Evolutionary conservation across 1,140 invertebrate genomes (phyloP).

Genomic region (Dinoponera quadriceps): DNA sequence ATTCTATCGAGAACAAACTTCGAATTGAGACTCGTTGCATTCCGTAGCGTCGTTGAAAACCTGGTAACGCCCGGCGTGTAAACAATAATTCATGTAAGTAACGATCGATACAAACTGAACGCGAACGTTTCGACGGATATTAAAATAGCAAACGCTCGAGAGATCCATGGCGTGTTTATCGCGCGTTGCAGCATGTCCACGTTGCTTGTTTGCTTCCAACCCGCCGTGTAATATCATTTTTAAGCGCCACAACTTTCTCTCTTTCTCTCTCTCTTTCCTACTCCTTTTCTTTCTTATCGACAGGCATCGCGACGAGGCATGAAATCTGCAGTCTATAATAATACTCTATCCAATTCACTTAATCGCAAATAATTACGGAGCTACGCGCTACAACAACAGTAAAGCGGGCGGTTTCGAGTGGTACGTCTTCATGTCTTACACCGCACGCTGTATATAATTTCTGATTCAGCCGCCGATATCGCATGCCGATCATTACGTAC

Average conservation of each 20-base stretch:
- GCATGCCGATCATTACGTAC: conserved; percentile 52
- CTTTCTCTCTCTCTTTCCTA: background rate
- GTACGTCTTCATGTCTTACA: conserved; percentile 48
- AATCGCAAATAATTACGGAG: conserved; percentile 69
- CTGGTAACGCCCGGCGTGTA: background rate
- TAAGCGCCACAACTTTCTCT: conserved; percentile 16
- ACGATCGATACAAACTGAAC: too few relatives aligned
- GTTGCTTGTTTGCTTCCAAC: conserved; percentile 24
- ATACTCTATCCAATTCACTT: conserved; percentile 67
- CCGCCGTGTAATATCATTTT: conserved; percentile 11
- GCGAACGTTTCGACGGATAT: too few relatives aligned
- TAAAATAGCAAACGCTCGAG: too few relatives aligned
- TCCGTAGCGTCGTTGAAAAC: conserved; percentile 1
- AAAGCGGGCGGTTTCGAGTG: conserved; percentile 46
- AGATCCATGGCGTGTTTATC: conserved; percentile 1
- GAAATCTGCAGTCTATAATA: conserved; percentile 56
- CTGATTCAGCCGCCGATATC: conserved; percentile 46
- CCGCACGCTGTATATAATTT: conserved; percentile 53
- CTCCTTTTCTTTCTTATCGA: conserved; percentile 17
- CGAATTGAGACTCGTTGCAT: background rate
- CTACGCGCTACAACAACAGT: conserved; percentile 52
- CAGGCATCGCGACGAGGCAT: conserved; percentile 48
- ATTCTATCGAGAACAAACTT: background rate
- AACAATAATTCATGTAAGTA: conserved; percentile 8
- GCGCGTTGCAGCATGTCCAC: too few relatives aligned